Conservation (phyloP, 2,888 invertebrate species). For the Agrochola litura region DNA sequence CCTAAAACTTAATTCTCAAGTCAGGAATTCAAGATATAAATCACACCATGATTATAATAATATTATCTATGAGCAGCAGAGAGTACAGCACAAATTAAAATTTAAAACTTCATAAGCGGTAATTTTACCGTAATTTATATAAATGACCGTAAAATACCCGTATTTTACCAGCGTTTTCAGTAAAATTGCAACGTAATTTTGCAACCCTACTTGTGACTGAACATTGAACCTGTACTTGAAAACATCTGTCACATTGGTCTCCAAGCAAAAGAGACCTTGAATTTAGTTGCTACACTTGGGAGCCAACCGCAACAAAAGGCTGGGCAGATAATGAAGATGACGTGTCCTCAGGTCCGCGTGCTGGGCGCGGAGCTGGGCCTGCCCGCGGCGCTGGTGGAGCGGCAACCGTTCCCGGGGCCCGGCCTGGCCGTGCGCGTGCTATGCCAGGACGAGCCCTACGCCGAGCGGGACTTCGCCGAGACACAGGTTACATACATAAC, state of each 20-base stretch:
- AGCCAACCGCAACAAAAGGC: neutral
- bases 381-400: slow-evolving; percentile 95
- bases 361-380: slow-evolving; percentile 97
- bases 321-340: neutral
- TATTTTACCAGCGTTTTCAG: no score
- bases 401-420: slow-evolving; percentile 99
- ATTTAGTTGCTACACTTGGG: neutral
- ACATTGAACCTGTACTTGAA: no score
- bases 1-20: no score
- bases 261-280: neutral
- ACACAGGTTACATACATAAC: slow-evolving; percentile 92
- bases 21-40: no score
- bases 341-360: slow-evolving; percentile 91
- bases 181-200: no score
- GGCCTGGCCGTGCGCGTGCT: slow-evolving; percentile 99
- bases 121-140: no score
- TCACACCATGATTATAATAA: no score
- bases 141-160: no score
- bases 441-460: slow-evolving; percentile 98
- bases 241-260: neutral
- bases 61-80: no score
- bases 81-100: no score
- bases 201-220: no score
- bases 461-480: slow-evolving; percentile 98
- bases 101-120: no score